Conservation (phyloP, 2,888 invertebrate species). For the Taphrorychus bicolor region DNA sequence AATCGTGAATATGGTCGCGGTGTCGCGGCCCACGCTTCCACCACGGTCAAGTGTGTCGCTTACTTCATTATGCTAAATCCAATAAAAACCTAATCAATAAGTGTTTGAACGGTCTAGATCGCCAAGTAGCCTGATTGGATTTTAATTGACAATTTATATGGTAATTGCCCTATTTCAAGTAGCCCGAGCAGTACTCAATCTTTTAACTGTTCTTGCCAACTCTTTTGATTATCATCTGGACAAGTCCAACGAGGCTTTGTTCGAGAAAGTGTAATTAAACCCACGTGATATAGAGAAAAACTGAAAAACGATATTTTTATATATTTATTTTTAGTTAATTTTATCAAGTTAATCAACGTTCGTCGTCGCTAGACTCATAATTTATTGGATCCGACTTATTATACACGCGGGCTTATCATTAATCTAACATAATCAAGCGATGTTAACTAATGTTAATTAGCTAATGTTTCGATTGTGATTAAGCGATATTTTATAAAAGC, state of each 20-base stretch:
- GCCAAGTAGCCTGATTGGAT: conserved; percentile 34
- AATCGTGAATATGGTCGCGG: conserved; percentile 59
- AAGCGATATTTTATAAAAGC: conserved; percentile 12
- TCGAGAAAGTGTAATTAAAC: background rate
- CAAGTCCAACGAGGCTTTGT: background rate
- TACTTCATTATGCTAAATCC: conserved; percentile 43
- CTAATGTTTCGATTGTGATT: conserved; percentile 15
- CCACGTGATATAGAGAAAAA: background rate
- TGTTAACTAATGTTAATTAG: conserved; percentile 25
- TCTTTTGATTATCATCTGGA: background rate
- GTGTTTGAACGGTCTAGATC: conserved; percentile 32
- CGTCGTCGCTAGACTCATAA: background rate
- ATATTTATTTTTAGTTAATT: background rate
- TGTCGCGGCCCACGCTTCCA: conserved; percentile 48
- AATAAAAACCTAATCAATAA: conserved; percentile 40
- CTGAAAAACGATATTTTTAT: background rate
- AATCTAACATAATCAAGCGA: conserved; percentile 15
- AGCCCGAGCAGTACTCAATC: conserved; percentile 1
- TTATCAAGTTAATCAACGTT: conserved; percentile 6
- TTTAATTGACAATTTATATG: conserved; percentile 38
- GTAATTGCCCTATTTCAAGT: conserved; percentile 18
- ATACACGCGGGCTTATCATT: conserved; percentile 23
- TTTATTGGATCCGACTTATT: conserved; percentile 15
- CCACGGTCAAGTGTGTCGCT: conserved; percentile 43
- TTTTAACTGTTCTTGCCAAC: too few species aligned